These are phyloP conservation scores for Papilio helenus DNA, from an alignment of 1,140 invertebrate genomes.

Conservation along the genomic window DNA sequence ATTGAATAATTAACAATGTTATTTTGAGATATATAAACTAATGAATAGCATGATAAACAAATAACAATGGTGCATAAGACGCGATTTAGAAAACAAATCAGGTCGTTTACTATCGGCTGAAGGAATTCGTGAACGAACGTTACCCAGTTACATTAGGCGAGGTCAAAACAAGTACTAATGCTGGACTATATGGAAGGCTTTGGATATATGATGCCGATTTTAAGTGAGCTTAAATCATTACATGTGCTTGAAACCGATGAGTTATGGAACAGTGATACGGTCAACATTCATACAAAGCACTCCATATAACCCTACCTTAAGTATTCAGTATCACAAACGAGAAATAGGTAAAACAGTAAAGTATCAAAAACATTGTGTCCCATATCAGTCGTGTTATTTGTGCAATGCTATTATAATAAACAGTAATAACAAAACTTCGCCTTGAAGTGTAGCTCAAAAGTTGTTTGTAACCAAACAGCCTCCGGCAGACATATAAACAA, in stretches of 20 bases:
- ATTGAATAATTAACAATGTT: slow-evolving; percentile 36
- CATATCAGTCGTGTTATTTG: slow-evolving; percentile 81
- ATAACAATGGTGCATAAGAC: slow-evolving; percentile 28
- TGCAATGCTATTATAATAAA: slow-evolving; percentile 78
- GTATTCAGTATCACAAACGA: slow-evolving; percentile 69
- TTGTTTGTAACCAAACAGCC: slow-evolving; percentile 72
- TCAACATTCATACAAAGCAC: slow-evolving; percentile 42
- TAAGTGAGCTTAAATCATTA: slow-evolving; percentile 16
- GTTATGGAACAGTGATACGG: slow-evolving; percentile 15
- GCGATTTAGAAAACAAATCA: neutral
- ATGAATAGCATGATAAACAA: slow-evolving; percentile 40
- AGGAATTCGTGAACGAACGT: slow-evolving; percentile 71
- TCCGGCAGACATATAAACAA: slow-evolving; percentile 81
- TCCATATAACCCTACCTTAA: slow-evolving; percentile 41
- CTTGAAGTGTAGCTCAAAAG: slow-evolving; percentile 82
- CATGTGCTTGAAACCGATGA: neutral
- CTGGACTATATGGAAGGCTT: slow-evolving; percentile 36
- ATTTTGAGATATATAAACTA: slow-evolving; percentile 33
- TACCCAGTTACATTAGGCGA: slow-evolving; percentile 63
- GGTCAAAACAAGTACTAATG: slow-evolving; percentile 66
- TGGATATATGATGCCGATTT: slow-evolving; percentile 16
- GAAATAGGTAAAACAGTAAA: slow-evolving; percentile 79
- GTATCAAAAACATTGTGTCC: slow-evolving; percentile 81
- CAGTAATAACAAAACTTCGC: slow-evolving; percentile 76
- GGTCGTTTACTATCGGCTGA: slow-evolving; percentile 16